Evolutionary conservation across 1,140 invertebrate genomes (phyloP).

Genomic region (Hylyphantes graminicola): DNA sequence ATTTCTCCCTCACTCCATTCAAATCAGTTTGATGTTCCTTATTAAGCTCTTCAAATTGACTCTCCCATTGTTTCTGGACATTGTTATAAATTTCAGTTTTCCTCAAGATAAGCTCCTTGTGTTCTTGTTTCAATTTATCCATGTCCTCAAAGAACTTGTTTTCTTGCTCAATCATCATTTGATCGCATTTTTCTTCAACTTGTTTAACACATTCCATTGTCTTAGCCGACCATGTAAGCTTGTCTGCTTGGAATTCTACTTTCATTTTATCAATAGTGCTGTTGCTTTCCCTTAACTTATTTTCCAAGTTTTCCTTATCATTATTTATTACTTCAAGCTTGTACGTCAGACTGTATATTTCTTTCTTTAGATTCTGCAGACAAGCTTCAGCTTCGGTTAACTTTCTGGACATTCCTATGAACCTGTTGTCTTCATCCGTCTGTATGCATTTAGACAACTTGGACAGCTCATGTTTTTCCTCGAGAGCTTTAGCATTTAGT

Average conservation of each 20-base stretch:
- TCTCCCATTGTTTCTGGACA: background rate
- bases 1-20: background rate
- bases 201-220: constrained; percentile 25
- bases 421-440: background rate
- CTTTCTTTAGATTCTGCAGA: background rate
- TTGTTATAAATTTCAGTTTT: background rate
- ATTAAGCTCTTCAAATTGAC: background rate
- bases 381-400: background rate
- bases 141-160: constrained; percentile 37
- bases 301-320: background rate
- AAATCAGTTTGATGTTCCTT: background rate
- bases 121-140: constrained; percentile 63
- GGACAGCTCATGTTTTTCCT: background rate
- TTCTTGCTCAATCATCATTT: constrained; percentile 51
- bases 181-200: constrained; percentile 47
- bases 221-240: constrained; percentile 54
- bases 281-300: background rate
- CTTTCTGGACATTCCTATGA: background rate
- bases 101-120: constrained; percentile 47
- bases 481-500: background rate
- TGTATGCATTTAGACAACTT: background rate
- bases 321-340: background rate
- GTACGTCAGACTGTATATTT: constrained; percentile 1
- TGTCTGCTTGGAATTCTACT: constrained; percentile 43
- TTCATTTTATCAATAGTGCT: constrained; percentile 1